Evolutionary conservation across 64 coral and sea anemone species (phyloP).

Genomic region (Montipora efflorescens): DNA sequence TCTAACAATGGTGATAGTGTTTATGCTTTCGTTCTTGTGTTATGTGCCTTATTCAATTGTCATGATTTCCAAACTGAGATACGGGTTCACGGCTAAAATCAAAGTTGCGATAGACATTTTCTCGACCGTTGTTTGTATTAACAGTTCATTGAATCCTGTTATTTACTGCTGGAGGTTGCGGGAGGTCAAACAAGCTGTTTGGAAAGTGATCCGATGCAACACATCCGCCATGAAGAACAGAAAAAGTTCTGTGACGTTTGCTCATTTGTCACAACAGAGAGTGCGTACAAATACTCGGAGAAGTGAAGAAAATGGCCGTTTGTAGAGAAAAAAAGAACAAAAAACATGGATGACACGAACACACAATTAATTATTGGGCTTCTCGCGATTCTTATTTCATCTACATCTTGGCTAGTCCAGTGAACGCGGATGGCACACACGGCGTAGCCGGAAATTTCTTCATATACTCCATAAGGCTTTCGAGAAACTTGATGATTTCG

Average conservation of each 20-base stretch:
- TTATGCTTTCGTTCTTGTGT: conserved; percentile 35
- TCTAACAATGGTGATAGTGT: conserved; percentile 29
- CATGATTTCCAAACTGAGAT: conserved; percentile 26
- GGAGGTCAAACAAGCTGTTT: conserved; percentile 29
- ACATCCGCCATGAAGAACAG: background rate
- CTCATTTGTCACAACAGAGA: background rate
- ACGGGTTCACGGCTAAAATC: conserved; percentile 12
- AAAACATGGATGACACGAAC: background rate
- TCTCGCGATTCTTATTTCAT: no score
- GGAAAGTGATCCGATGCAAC: conserved; percentile 4
- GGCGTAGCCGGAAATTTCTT: no score
- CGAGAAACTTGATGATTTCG: no score
- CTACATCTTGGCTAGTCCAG: no score
- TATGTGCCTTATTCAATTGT: conserved; percentile 24
- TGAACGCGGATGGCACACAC: no score
- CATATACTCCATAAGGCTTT: no score
- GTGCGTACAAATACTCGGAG: background rate
- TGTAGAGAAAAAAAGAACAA: background rate
- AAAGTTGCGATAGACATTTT: conserved; percentile 38
- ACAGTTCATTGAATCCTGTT: conserved; percentile 27
- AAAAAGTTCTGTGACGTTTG: background rate
- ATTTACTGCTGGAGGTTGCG: conserved; percentile 35
- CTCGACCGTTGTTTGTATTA: conserved; percentile 29
- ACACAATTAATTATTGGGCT: background rate
- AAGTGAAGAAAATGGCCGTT: background rate